These are phyloP conservation scores for Brachymystax lenok DNA, from an alignment of 2,797 vertebrate genomes.

Conservation along the genomic window DNA sequence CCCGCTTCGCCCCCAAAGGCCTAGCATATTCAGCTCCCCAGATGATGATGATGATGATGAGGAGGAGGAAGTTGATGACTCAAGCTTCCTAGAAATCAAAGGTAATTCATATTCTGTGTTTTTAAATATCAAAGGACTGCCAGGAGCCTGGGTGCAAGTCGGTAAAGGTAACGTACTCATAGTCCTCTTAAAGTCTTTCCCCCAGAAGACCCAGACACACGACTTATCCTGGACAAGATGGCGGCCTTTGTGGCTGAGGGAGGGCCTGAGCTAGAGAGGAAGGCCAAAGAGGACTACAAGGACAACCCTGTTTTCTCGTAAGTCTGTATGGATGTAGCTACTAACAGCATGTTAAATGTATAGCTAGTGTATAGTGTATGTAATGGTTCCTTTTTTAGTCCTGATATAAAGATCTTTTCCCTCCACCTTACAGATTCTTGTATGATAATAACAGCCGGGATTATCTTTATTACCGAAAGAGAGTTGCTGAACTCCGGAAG, in stretches of 20 bases:
- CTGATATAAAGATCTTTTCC: too few relatives aligned
- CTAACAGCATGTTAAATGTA: not conserved
- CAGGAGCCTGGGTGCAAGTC: not conserved
- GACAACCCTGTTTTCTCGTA: slow-evolving; percentile 93
- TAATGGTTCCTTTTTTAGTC: not conserved
- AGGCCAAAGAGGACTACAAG: slow-evolving; percentile 92
- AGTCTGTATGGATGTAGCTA: slow-evolving; percentile 53
- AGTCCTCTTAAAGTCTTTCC: slow-evolving; percentile 99
- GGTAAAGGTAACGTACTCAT: slow-evolving; percentile 87
- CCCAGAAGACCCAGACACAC: slow-evolving; percentile 94
- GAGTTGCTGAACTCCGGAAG: slow-evolving; percentile 86
- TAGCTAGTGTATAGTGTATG: not conserved
- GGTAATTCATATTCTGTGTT: slow-evolving; percentile 76
- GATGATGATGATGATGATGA: slow-evolving; percentile 81
- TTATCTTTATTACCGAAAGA: slow-evolving; percentile 95
- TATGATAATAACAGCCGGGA: slow-evolving; percentile 90
- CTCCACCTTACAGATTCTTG: slow-evolving; percentile 81
- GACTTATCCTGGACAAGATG: slow-evolving; percentile 94
- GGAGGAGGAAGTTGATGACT: slow-evolving; percentile 84
- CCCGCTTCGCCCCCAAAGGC: slow-evolving; percentile 81
- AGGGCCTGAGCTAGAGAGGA: slow-evolving; percentile 90
- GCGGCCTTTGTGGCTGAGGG: slow-evolving; percentile 95
- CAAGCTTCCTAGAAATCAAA: slow-evolving; percentile 92
- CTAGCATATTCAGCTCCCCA: slow-evolving; percentile 89
- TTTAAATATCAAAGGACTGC: slow-evolving; percentile 27